phyloP scores from a whole-genome alignment of 2,797 vertebrate genomes.

The Glyptemys insculpta region DNA sequence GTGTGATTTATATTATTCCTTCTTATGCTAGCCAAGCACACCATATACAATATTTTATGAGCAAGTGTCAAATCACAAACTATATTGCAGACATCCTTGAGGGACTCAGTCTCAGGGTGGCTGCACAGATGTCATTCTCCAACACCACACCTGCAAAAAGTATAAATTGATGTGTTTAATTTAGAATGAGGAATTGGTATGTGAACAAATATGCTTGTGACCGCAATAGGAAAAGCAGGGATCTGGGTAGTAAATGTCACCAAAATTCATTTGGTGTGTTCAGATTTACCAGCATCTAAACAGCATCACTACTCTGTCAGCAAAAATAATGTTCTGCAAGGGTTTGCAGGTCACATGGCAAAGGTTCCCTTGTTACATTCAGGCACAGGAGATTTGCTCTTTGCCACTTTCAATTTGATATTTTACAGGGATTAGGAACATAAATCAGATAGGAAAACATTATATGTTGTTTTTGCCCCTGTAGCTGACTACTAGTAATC shows the following conservation, averaged over 20 bases:
- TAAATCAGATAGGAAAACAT: slow-evolving; percentile 62
- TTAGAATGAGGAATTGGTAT: not conserved
- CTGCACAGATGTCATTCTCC: not conserved
- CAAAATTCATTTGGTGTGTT: slow-evolving; percentile 66
- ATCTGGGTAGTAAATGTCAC: slow-evolving; percentile 64
- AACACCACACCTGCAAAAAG: not conserved
- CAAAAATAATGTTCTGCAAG: slow-evolving; percentile 58
- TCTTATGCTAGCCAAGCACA: not conserved
- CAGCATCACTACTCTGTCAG: slow-evolving; percentile 29
- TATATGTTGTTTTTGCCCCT: slow-evolving; percentile 48
- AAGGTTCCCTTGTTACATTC: slow-evolving; percentile 34
- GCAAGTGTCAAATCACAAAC: not conserved
- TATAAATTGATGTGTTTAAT: not conserved
- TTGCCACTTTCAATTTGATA: slow-evolving; percentile 73
- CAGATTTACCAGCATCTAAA: slow-evolving; percentile 42
- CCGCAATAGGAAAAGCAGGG: slow-evolving; percentile 18
- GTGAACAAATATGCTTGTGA: not conserved
- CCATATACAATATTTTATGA: not conserved
- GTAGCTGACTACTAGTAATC: slow-evolving; percentile 50
- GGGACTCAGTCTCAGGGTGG: not conserved
- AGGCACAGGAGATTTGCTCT: slow-evolving; percentile 39
- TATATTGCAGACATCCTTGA: not conserved
- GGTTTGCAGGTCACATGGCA: not conserved
- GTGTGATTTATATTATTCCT: not conserved
- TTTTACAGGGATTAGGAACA: slow-evolving; percentile 67